Base-by-base conservation (phyloP, 2,888 invertebrate species). In the Nomada fabriciana region DNA sequence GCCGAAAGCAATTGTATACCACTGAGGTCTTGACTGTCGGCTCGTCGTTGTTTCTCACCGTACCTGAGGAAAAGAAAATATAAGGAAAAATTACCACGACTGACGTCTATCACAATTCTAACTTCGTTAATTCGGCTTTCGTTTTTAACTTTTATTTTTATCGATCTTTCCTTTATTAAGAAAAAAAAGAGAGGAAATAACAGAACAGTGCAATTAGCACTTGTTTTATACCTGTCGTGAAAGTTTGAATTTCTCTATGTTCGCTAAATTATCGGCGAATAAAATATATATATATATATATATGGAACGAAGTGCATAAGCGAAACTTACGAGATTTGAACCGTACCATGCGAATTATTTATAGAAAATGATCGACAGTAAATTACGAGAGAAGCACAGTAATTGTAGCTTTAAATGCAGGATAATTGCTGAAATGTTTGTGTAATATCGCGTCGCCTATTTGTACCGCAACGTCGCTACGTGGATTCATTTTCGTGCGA, bases 1-100 rank as follows among this genome's bases (percentile, higher is more conserved):
- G 98, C 98, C 11, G 98, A 97, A 10, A 98, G 94, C 72, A 98
- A 95, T 93, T 97, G 97, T 88, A 97, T 96, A 13, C 97, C 97
- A 4, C 96, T 96, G 63, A 97, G 91, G 91, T 97, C 97, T 80
- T 95, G 95, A n/a, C 96, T 96, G 88, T 97, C 97, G 64, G 95
- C 94, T 82, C 96, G 95, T 87, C 97, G 95, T 92, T 97, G 97
- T 91, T 97, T 97, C 92, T 98, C 98, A 89, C 98, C 98, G 92
- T 98, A 98, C 94, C 97, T 97, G 93, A 2, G 93, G 88, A 13
- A n/a, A 9, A n/a, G 20, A 0, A 20, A 13, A 0, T 9, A 11
- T 69, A 18, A 64, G 0, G 11, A 15, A 43, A 20, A 13, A 50
- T 15, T 36, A 7, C 18, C 29, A 15, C 53, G 53, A 18, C 20